These are phyloP conservation scores for Pangasius mekongensis DNA, from an alignment of 2,797 vertebrate species.

Conservation along the genomic window DNA sequence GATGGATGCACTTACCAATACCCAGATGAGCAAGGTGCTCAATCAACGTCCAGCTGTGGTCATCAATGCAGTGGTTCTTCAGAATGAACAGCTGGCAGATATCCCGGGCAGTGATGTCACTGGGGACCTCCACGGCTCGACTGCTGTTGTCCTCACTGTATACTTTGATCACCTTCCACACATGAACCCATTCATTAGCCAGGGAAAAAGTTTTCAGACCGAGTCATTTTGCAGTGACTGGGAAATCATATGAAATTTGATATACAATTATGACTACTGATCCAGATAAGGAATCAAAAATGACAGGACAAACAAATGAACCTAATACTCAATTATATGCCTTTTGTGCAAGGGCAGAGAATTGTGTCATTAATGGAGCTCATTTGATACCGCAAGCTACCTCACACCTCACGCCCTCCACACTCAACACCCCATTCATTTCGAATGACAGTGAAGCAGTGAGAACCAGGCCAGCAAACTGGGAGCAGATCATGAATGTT, in stretches of 20 bases:
- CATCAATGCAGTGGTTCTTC: slow-evolving; percentile 94
- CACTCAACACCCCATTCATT: slow-evolving; percentile 48
- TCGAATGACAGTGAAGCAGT: slow-evolving; percentile 39
- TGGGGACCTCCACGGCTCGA: slow-evolving; percentile 90
- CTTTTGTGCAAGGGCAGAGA: slow-evolving; percentile 27
- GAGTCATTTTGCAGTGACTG: background rate
- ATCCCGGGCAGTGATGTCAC: slow-evolving; percentile 89
- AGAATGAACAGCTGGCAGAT: slow-evolving; percentile 92
- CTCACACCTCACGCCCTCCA: slow-evolving; percentile 40
- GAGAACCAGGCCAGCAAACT: slow-evolving; percentile 43
- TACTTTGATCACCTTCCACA: slow-evolving; percentile 91
- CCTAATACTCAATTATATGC: slow-evolving; percentile 16
- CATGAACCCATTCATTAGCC: slow-evolving; percentile 33
- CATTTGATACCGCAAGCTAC: slow-evolving; percentile 38
- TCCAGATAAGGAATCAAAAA: background rate
- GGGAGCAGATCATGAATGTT: slow-evolving; percentile 57
- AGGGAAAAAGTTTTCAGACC: slow-evolving; percentile 27
- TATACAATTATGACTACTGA: background rate
- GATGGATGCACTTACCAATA: slow-evolving; percentile 80
- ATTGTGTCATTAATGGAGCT: slow-evolving; percentile 25
- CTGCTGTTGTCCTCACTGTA: slow-evolving; percentile 94
- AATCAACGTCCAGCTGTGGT: slow-evolving; percentile 95
- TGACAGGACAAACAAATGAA: slow-evolving; percentile 15
- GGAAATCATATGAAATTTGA: background rate
- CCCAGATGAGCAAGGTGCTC: slow-evolving; percentile 85